A percentile compares a stretch with the other conserved stretches of the same genome.
phyloP scores from a whole-genome alignment of 2,797 vertebrate genomes.

The Channallabes apus region DNA sequence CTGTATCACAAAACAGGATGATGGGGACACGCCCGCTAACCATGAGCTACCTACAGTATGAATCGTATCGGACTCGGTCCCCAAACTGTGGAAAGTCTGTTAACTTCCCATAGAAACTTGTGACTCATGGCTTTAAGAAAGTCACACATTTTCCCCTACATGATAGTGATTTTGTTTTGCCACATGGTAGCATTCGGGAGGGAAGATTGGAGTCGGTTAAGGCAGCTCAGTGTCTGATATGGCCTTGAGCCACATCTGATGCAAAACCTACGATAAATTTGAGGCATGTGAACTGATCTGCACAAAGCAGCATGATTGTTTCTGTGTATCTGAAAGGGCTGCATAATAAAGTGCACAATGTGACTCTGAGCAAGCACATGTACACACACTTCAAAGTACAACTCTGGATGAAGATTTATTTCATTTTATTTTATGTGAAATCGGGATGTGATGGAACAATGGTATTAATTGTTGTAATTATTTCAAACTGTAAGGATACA shows the following conservation, averaged over 20 bases:
- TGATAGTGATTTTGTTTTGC: background rate
- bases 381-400: constrained; percentile 34
- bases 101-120: constrained; percentile 30
- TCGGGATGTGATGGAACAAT: background rate
- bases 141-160: background rate
- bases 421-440: background rate
- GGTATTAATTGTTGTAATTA: background rate
- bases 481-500: background rate
- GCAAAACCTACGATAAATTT: background rate
- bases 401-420: background rate
- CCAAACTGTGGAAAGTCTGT: constrained; percentile 20
- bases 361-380: background rate
- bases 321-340: constrained; percentile 23
- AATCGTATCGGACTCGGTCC: constrained; percentile 20
- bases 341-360: background rate
- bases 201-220: background rate
- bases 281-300: background rate
- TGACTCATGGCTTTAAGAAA: constrained; percentile 29
- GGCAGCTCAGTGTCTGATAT: constrained; percentile 29
- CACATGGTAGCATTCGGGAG: background rate
- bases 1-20: background rate
- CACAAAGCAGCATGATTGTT: constrained; percentile 61
- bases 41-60: too few species aligned
- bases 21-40: background rate
- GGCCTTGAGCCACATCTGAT: background rate